A percentile compares a stretch with the other conserved stretches of the same genome.
These are phyloP conservation scores for Promerops cafer DNA, from an alignment of 2,113 vertebrate genomes.

Conservation along the genomic window DNA sequence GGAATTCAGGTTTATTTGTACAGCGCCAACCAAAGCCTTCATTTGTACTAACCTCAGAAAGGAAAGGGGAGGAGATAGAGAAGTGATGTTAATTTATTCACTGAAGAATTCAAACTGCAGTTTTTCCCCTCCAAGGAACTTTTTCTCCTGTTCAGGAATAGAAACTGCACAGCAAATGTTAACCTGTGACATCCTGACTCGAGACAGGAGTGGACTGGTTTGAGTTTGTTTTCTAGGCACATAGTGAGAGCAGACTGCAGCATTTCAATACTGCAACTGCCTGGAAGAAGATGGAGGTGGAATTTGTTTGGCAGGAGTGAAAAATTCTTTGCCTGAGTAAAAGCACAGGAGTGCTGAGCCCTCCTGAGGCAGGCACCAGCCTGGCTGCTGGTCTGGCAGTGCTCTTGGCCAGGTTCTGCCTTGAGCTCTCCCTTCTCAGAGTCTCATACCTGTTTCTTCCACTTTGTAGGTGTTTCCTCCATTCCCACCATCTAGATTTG, in stretches of 20 bases:
- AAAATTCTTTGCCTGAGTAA: neutral
- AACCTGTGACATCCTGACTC: neutral
- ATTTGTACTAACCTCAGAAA: neutral
- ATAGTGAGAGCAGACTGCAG: neutral
- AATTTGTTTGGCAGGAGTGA: neutral
- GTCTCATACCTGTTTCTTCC: neutral
- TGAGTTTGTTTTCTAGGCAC: neutral
- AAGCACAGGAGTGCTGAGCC: neutral
- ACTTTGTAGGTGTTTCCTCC: neutral
- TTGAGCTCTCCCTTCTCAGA: neutral
- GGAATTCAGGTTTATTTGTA: conserved; percentile 30
- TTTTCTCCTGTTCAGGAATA: neutral
- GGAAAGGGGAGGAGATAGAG: neutral
- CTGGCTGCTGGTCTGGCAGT: neutral
- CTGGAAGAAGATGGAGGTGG: neutral
- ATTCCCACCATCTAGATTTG: neutral
- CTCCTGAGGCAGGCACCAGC: neutral
- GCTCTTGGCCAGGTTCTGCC: neutral
- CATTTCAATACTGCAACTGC: neutral
- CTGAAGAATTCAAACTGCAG: neutral
- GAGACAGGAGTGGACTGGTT: neutral
- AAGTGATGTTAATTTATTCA: neutral
- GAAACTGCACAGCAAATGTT: neutral
- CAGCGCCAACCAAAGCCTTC: neutral
- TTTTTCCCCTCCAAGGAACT: neutral